phyloP scores from a whole-genome alignment of 1,140 invertebrate species.

The Scaptomyza pallida region DNA sequence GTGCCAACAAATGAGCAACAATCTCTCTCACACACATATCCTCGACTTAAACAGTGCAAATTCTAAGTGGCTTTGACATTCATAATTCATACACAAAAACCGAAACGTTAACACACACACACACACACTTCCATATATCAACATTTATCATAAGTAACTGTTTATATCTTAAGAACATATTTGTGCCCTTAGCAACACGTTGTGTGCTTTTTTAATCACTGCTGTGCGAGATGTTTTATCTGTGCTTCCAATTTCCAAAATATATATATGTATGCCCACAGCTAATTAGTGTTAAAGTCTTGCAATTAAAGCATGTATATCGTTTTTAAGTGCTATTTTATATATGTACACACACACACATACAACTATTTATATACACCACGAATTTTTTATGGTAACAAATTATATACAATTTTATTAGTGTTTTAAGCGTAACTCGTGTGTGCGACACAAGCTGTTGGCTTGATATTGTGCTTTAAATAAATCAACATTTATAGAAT shows the following conservation, averaged over 20 bases:
- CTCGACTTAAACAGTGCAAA: conserved; percentile 50
- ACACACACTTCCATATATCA: conserved; percentile 26
- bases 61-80: conserved; percentile 53
- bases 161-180: conserved; percentile 16
- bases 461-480: conserved; percentile 78
- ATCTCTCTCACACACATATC: neutral
- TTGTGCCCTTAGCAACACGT: conserved; percentile 21
- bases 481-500: conserved; percentile 38
- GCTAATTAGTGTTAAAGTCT: conserved; percentile 31
- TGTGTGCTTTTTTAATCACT: conserved; percentile 31
- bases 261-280: conserved; percentile 13
- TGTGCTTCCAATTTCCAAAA: conserved; percentile 62
- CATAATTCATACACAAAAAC: conserved; percentile 51
- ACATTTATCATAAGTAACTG: conserved; percentile 35
- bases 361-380: conserved; percentile 65
- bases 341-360: conserved; percentile 32
- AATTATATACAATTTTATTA: conserved; percentile 53
- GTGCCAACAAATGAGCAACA: conserved; percentile 21
- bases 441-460: conserved; percentile 63
- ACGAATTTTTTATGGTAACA: conserved; percentile 72
- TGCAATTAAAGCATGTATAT: conserved; percentile 43
- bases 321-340: conserved; percentile 72
- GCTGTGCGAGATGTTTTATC: conserved; percentile 33
- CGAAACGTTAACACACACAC: conserved; percentile 16
- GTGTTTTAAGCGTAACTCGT: conserved; percentile 54